Evolutionary conservation across 2,888 invertebrate genomes (phyloP).

Genomic region (Heliconius hortense): DNA sequence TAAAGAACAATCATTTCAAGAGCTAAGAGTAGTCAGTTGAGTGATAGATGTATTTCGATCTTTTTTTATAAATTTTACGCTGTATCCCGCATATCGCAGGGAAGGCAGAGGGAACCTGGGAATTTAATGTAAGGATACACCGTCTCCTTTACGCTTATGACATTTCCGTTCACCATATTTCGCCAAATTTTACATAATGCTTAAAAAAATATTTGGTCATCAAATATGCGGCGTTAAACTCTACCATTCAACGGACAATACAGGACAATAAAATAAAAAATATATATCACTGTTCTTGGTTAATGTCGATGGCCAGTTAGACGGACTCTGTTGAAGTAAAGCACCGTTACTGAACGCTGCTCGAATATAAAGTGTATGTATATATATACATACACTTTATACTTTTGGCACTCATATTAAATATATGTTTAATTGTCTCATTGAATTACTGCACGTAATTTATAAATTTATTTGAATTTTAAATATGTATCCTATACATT

Average conservation of each 20-base stretch:
- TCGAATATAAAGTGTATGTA: conserved; percentile 52
- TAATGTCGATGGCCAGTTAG: conserved; percentile 34
- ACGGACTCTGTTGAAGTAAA: conserved; percentile 45
- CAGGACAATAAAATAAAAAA: not conserved
- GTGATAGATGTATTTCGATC: too few relatives aligned
- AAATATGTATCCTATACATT: not conserved
- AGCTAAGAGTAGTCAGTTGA: too few relatives aligned
- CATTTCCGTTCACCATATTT: too few relatives aligned
- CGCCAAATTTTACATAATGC: not conserved
- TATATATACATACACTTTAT: too few relatives aligned
- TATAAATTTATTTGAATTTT: not conserved
- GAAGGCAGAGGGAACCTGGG: too few relatives aligned
- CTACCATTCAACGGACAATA: not conserved
- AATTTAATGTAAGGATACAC: too few relatives aligned
- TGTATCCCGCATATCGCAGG: too few relatives aligned
- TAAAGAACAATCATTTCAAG: not conserved
- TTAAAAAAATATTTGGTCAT: not conserved
- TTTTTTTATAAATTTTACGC: too few relatives aligned
- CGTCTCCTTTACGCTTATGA: too few relatives aligned
- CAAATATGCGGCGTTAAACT: not conserved
- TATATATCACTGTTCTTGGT: conserved; percentile 1
- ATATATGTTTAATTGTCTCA: not conserved
- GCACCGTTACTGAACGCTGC: conserved; percentile 57
- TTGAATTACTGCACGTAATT: not conserved
- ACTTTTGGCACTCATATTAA: conserved; percentile 39